phyloP scores from a whole-genome alignment of 2,888 invertebrate species.

The Ochropleura leucogaster region DNA sequence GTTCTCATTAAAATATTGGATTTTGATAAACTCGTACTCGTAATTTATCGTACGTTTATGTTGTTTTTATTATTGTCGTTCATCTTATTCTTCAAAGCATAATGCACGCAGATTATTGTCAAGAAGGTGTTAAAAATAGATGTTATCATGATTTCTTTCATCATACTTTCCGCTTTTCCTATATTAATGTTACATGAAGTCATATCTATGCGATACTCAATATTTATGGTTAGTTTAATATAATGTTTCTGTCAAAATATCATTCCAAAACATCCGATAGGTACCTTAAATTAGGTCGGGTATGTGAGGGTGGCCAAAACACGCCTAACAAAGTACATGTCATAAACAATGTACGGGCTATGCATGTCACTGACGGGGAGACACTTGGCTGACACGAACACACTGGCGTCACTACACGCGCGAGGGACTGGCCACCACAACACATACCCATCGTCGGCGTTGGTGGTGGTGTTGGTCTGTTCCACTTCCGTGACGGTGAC shows the following conservation, averaged over 20 bases:
- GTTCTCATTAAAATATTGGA: neutral
- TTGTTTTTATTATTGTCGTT: neutral
- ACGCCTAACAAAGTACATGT: slow-evolving; percentile 71
- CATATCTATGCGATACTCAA: neutral
- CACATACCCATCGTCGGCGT: slow-evolving; percentile 96
- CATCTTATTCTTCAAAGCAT: neutral
- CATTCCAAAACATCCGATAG: slow-evolving; percentile 66
- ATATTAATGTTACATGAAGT: neutral
- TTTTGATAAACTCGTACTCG: neutral
- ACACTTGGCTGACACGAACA: slow-evolving; percentile 79
- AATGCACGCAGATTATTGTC: slow-evolving; percentile 16
- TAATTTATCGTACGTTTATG: neutral
- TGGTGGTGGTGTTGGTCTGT: slow-evolving; percentile 92
- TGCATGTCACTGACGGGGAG: slow-evolving; percentile 77
- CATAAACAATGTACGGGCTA: slow-evolving; percentile 63
- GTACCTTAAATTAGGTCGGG: slow-evolving; percentile 90
- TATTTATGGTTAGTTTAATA: slow-evolving; percentile 18
- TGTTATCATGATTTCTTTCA: slow-evolving; percentile 7
- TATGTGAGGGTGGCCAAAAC: slow-evolving; percentile 89
- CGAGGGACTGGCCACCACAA: slow-evolving; percentile 90
- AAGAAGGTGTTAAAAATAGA: slow-evolving; percentile 21
- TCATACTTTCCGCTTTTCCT: neutral
- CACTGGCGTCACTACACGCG: slow-evolving; percentile 76
- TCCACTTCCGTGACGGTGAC: slow-evolving; percentile 96
- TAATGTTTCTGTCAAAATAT: slow-evolving; percentile 13